These are phyloP conservation scores for Orycteropus afer DNA, from an alignment of 2,113 vertebrate species.

Conservation along the genomic window DNA sequence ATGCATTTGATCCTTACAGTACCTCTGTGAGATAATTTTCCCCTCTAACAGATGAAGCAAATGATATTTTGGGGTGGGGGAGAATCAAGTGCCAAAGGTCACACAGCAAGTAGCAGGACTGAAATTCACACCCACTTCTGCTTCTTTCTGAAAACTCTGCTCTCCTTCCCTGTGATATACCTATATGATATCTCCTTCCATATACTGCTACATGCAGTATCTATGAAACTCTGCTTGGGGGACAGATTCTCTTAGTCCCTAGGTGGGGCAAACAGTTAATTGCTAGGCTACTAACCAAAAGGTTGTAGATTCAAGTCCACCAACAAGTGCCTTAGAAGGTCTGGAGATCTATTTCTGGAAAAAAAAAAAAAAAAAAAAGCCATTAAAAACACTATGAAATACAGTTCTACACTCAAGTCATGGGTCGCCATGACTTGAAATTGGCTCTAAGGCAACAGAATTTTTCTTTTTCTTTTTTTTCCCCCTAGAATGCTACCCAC, in stretches of 20 bases:
- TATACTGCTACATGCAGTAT: not conserved
- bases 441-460: not conserved
- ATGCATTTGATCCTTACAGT: rapidly evolving
- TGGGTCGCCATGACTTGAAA: not conserved
- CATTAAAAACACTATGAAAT: not conserved
- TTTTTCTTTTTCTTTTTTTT: not conserved
- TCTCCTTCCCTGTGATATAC: not conserved
- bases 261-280: not conserved
- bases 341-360: not conserved
- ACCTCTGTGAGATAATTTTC: not conserved
- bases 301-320: not conserved
- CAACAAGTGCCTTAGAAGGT: not conserved
- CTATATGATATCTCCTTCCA: rapidly evolving
- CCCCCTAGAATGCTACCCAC: not conserved
- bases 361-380: not conserved
- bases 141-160: not conserved
- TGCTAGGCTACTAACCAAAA: not conserved
- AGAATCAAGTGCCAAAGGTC: not conserved
- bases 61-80: not conserved
- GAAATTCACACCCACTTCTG: not conserved
- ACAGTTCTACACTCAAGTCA: not conserved
- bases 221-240: not conserved
- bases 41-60: not conserved
- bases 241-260: not conserved
- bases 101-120: too few species aligned